Percentiles rank a stretch among this genome's conserved stretches.
These are phyloP conservation scores for Peromyscus aztecus DNA, from an alignment of 2,797 vertebrate species.

Conservation along the genomic window DNA sequence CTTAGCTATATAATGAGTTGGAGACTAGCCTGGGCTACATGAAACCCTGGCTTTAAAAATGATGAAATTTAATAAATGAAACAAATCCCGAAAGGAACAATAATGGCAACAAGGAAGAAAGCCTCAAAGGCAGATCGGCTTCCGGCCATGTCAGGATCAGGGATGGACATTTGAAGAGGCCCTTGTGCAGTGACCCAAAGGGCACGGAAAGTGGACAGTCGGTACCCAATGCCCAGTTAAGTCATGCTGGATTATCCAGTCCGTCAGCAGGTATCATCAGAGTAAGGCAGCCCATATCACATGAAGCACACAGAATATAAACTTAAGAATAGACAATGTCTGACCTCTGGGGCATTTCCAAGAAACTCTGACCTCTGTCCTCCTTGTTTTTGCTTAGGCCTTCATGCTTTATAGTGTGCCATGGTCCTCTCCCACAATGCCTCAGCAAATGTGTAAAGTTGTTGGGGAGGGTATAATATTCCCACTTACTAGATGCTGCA, in stretches of 20 bases:
- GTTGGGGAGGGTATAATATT: neutral
- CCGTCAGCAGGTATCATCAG: neutral
- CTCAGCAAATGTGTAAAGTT: neutral
- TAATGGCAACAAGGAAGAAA: neutral
- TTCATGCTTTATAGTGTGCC: neutral
- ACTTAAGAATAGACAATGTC: constrained; percentile 60
- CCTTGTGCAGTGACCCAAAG: neutral
- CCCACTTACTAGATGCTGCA: neutral
- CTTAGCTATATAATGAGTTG: neutral
- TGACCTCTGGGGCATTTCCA: neutral
- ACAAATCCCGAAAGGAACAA: neutral
- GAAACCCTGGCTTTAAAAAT: neutral
- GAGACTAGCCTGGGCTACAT: neutral
- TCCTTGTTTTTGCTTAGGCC: neutral
- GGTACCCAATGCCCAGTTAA: neutral
- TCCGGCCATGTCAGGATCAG: neutral
- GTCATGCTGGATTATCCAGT: constrained; percentile 14
- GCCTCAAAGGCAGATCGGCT: neutral
- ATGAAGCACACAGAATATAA: neutral
- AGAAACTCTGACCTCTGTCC: neutral
- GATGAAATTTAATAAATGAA: neutral
- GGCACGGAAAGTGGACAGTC: neutral
- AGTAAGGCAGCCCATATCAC: neutral
- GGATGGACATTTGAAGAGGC: neutral
- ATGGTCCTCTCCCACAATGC: neutral